Evolutionary conservation across 2,113 vertebrate species (phyloP), one percentile per base, ranked within the genome.

Genomic region (Montifringilla adamsi): DNA sequence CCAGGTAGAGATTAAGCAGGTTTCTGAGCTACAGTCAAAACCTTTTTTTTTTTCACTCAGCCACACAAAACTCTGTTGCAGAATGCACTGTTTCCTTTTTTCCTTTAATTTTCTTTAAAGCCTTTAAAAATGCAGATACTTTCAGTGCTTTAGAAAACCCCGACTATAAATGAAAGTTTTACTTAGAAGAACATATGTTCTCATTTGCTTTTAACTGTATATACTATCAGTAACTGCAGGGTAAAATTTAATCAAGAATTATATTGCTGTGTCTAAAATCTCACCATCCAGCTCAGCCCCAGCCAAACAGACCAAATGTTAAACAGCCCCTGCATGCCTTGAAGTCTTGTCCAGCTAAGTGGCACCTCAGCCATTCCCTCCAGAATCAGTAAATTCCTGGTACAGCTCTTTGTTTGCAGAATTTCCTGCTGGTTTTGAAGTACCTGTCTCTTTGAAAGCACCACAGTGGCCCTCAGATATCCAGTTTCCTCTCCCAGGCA

Each of bases 181-280:
- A 92, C 43, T 69, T 70, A 78, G 44, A 55, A 66, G 66, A 94
- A 41, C 50, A 76, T 74, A 81, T 52, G 52, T 47, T 94, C 66
- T 74, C 31, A 39, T 72, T 92, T 9, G 26, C 9, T 82, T 93
- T 79, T 90, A 87, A 64, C 63, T 75, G 52, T 49, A 30, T 11
- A 26, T 22, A n/a, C 24, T 30, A 79, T 13, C 73, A 83, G 39
- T 56, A 87, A 91, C 37, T 86, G 55, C 70, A 73, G 70, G 55
- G 64, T 95, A 84, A 79, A 76, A 83, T 73, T 77, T 92, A 86
- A 97, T 76, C 56, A 94, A 77, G 72, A 91, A 86, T 74, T 83
- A 83, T 50, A 88, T 66, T 62, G 41, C n/a, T 74, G 2, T 35
- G 31, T 27, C 37, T 69, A 50, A 80, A 79, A 52, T 46, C 41